These are phyloP conservation scores for Anguilla obscura DNA, from an alignment of 2,797 vertebrate genomes.

Conservation along the genomic window DNA sequence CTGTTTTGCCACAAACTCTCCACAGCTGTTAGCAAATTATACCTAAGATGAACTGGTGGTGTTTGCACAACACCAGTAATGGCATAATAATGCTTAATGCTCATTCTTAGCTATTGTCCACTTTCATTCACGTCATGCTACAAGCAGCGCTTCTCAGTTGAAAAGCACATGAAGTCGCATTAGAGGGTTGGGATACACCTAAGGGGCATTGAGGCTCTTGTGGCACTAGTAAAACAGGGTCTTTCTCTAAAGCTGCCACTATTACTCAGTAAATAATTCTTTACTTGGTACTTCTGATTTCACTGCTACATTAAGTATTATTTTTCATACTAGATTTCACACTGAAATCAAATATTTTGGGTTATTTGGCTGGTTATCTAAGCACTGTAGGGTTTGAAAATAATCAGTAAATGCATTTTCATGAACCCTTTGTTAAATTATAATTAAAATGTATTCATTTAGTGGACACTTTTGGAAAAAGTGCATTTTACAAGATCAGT, in stretches of 20 bases:
- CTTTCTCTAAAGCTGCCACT: neutral
- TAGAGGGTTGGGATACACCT: neutral
- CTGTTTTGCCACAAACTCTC: neutral
- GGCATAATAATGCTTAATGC: neutral
- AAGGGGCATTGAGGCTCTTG: neutral
- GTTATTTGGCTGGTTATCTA: neutral
- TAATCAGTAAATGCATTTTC: neutral
- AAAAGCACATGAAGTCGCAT: neutral
- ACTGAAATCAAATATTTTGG: neutral
- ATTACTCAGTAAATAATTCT: neutral
- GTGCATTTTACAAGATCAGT: too few species aligned
- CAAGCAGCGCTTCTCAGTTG: neutral
- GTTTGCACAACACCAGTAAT: neutral
- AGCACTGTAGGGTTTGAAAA: neutral
- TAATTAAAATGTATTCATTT: too few species aligned
- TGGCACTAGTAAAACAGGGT: neutral
- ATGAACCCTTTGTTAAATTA: neutral
- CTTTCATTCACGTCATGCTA: neutral
- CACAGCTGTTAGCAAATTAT: neutral
- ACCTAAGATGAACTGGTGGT: neutral
- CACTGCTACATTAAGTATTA: neutral
- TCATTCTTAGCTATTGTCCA: neutral
- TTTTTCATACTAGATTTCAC: neutral
- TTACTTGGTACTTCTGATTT: neutral
- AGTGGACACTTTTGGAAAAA: too few species aligned